Percentiles rank a stretch among this genome's conserved stretches.
These are phyloP conservation scores for Cyprinodon diabolis DNA, from an alignment of 2,797 vertebrate species.

Conservation along the genomic window DNA sequence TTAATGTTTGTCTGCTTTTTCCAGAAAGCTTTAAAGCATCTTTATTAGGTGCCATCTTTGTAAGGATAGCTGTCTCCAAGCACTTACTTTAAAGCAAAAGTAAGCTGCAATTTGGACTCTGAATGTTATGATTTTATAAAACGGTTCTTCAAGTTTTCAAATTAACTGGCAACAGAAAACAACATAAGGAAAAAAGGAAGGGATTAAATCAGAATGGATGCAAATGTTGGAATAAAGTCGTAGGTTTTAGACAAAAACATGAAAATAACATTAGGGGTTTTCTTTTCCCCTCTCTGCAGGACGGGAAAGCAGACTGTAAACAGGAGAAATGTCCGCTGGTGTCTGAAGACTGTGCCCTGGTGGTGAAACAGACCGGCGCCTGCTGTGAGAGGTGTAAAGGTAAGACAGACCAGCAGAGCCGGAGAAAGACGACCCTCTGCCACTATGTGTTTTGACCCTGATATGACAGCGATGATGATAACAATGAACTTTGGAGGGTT, in stretches of 20 bases:
- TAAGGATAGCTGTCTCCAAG: background rate
- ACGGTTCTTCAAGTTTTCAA: background rate
- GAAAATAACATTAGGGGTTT: background rate
- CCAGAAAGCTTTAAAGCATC: background rate
- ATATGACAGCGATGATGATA: conserved; percentile 4
- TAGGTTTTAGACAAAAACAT: background rate
- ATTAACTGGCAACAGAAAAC: background rate
- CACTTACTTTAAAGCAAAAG: background rate
- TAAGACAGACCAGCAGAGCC: conserved; percentile 52
- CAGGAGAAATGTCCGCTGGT: conserved; percentile 93
- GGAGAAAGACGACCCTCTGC: fast-evolving
- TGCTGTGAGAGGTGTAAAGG: conserved; percentile 98
- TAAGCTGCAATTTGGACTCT: background rate
- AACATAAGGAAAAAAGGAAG: background rate
- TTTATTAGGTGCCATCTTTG: background rate
- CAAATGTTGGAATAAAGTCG: background rate
- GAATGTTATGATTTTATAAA: background rate
- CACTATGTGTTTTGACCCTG: background rate
- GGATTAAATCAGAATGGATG: background rate
- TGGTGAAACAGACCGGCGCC: conserved; percentile 93
- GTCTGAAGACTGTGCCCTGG: conserved; percentile 91
- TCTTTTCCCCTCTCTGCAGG: conserved; percentile 71
- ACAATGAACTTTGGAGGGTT: conserved; percentile 19
- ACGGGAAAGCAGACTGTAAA: conserved; percentile 95
- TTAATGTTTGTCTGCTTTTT: background rate